Conservation (phyloP, 2,113 vertebrate species). For the Indicator indicator region DNA sequence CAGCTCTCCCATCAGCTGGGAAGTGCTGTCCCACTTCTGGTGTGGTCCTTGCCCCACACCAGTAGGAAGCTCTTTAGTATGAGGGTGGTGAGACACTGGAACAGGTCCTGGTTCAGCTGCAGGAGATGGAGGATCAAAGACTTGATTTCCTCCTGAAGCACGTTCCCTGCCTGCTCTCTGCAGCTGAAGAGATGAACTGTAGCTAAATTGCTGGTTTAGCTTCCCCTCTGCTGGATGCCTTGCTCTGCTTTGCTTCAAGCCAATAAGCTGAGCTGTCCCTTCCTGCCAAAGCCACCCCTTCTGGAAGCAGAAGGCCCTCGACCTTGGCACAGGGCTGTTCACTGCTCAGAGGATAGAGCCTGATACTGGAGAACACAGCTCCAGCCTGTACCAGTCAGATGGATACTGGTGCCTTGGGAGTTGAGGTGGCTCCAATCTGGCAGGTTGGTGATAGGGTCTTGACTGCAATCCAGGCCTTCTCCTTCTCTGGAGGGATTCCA, state of each 20-base stretch:
- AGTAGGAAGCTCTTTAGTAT: neutral
- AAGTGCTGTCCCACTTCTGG: too few relatives aligned
- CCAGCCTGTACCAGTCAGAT: neutral
- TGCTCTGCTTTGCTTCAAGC: neutral
- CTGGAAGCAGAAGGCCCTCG: neutral
- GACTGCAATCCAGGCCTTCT: accelerated
- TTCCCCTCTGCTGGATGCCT: neutral
- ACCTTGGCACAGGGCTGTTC: neutral
- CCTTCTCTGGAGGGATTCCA: too few relatives aligned
- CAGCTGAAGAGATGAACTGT: neutral
- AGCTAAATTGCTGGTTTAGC: neutral
- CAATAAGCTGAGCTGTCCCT: neutral
- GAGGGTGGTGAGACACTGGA: too few relatives aligned
- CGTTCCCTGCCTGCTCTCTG: neutral
- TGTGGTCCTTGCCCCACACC: accelerated
- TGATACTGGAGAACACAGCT: accelerated
- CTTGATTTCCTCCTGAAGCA: neutral
- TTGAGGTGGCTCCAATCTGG: accelerated
- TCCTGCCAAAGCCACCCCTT: neutral
- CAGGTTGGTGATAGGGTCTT: neutral
- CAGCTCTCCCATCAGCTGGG: neutral
- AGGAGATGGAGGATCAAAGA: neutral
- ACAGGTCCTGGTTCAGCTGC: neutral
- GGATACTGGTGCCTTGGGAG: neutral
- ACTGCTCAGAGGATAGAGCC: accelerated